Conservation (phyloP, 2,797 vertebrate genomes). For the Lerista edwardsae region DNA sequence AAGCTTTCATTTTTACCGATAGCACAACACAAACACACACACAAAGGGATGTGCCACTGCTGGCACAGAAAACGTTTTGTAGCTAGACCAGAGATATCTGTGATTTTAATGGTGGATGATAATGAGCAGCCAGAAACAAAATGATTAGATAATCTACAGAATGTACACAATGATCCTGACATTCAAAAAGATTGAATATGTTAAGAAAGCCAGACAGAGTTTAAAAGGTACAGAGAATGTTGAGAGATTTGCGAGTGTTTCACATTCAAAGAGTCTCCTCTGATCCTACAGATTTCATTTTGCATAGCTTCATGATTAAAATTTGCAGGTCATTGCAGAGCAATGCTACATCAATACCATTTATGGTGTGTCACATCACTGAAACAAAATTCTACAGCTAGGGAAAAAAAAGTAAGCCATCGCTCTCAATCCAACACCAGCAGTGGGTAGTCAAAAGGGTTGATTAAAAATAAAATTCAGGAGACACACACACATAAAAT, state of each 20-base stretch:
- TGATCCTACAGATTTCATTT: constrained; percentile 9
- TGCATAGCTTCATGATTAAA: neutral
- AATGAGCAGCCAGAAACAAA: constrained; percentile 54
- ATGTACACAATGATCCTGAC: constrained; percentile 50
- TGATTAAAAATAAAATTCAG: constrained; percentile 8
- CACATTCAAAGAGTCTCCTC: neutral
- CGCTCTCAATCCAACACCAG: neutral
- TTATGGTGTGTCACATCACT: constrained; percentile 7
- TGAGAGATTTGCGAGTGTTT: constrained; percentile 9
- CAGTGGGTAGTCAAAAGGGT: neutral
- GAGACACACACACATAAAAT: neutral
- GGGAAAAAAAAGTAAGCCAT: neutral
- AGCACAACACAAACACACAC: constrained; percentile 63
- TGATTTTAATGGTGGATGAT: constrained; percentile 43
- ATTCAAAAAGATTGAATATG: constrained; percentile 37
- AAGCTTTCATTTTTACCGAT: constrained; percentile 67
- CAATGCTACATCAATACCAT: constrained; percentile 14
- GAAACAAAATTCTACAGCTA: constrained; percentile 18
- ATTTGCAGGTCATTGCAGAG: constrained; percentile 45
- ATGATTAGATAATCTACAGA: constrained; percentile 51
- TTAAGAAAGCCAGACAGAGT: constrained; percentile 44
- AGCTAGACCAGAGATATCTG: constrained; percentile 17
- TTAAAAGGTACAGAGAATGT: constrained; percentile 54
- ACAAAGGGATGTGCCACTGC: constrained; percentile 32
- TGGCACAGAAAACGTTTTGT: constrained; percentile 35